Conservation (phyloP, 1,140 invertebrate species). For the Heliothis virescens region DNA sequence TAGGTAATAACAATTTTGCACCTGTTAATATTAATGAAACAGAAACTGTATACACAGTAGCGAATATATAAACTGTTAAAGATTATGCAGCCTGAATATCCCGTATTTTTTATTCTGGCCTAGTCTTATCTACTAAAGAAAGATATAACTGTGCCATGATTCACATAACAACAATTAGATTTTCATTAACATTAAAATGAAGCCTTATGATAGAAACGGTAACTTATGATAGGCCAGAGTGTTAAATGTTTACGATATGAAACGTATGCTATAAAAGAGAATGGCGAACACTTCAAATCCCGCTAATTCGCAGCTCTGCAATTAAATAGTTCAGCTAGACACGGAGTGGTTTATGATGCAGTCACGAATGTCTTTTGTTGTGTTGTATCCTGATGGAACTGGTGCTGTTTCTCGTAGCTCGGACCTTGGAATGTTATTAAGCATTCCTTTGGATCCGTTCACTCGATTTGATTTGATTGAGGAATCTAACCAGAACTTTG, state of each 20-base stretch:
- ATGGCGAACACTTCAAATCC: conserved; percentile 31
- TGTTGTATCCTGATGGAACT: conserved; percentile 44
- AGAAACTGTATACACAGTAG: background rate
- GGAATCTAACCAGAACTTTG: background rate
- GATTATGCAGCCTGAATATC: too few species aligned
- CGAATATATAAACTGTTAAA: too few species aligned
- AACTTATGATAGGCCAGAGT: too few species aligned
- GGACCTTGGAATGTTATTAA: conserved; percentile 39
- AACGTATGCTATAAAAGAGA: conserved; percentile 7
- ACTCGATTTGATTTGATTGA: conserved; percentile 28
- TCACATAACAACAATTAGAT: too few species aligned
- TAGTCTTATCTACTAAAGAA: too few species aligned
- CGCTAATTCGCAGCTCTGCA: conserved; percentile 31
- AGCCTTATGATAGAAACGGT: too few species aligned
- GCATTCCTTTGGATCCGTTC: conserved; percentile 40
- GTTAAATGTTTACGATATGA: too few species aligned
- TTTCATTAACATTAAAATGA: too few species aligned
- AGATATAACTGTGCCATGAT: too few species aligned
- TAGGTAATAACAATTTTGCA: conserved; percentile 14
- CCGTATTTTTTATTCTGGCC: too few species aligned
- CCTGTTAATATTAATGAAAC: background rate
- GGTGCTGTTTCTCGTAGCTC: conserved; percentile 23
- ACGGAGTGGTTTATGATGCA: conserved; percentile 36
- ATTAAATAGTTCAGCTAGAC: conserved; percentile 36
- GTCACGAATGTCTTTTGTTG: conserved; percentile 45